Evolutionary conservation across 2,888 invertebrate species (phyloP).

Genomic region (Sisyra nigra): DNA sequence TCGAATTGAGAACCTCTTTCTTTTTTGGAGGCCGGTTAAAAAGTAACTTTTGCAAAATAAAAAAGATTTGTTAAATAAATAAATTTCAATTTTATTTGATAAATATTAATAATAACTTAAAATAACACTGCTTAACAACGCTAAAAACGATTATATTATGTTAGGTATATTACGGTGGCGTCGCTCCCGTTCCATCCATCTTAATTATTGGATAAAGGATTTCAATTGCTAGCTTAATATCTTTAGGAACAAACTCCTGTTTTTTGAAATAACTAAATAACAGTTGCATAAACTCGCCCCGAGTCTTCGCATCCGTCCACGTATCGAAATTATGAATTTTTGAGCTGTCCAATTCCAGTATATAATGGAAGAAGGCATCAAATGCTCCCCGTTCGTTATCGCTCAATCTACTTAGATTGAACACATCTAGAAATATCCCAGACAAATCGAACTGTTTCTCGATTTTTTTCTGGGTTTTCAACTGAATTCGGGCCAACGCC

Average conservation of each 20-base stretch:
- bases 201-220: constrained; percentile 10
- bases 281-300: constrained; percentile 13
- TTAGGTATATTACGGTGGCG: not conserved
- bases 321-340: constrained; percentile 9
- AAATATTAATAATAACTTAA: too few relatives aligned
- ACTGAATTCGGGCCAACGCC: not conserved
- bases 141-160: constrained; percentile 4
- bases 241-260: constrained; percentile 7
- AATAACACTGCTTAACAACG: too few relatives aligned
- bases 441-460: constrained; percentile 14
- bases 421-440: constrained; percentile 13
- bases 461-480: constrained; percentile 11
- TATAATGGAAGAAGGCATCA: constrained; percentile 13
- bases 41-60: too few relatives aligned
- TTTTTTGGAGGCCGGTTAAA: too few relatives aligned
- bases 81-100: too few relatives aligned
- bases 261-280: constrained; percentile 11
- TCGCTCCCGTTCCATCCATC: constrained; percentile 12
- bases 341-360: constrained; percentile 7
- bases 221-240: constrained; percentile 11
- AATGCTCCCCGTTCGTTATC: constrained; percentile 12
- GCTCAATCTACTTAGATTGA: constrained; percentile 11
- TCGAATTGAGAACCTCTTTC: too few relatives aligned
- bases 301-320: constrained; percentile 13
- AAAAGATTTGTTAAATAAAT: too few relatives aligned